Base-by-base conservation (phyloP, 1,140 invertebrate species). In the Akabosia matsudoensis region DNA sequence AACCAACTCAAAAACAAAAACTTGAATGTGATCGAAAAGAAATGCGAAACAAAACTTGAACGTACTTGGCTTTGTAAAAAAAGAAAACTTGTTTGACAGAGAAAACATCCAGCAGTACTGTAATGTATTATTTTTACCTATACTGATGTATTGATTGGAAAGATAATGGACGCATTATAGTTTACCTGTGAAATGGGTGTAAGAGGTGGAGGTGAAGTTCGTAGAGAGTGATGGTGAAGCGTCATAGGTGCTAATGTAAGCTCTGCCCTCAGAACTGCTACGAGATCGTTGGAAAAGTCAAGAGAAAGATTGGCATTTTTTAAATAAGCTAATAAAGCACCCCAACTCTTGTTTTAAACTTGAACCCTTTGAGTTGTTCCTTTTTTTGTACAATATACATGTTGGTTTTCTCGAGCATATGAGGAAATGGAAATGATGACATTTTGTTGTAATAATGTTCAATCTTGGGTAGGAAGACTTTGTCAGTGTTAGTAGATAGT, bases 161-260 rank as follows among this genome's bases (percentile, higher is more conserved):
- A 45, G 1, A 33, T 77, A 18, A 28, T 74, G 30, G 45, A 22
- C 28, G n/a, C n/a, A 16, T 7, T 64, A 54, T 28, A 61, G 54
- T 75, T 79, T 82, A 82, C 81, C 81, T 82, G 80, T 74, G 64
- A 81, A 80, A 37, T 82, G 78, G 75, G 80, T 82, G 79, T 82
- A 79, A 76, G 79, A 79, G 82, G 80, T 80, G 81, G 81, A 78
- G 76, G 81, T 80, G 75, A 83, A 81, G 76, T 81, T 82, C 78
- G 81, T 82, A 79, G 81, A 82, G 52, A 79, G 76, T 81, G 82
- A 79, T 80, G 82, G 82, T 81, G 82, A 82, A 78, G 79, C 82
- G 76, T 82, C 81, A 78, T 80, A 82, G 73, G 80, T 82, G 72
- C 77, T 81, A 79, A 79, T 81, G 78, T 81, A 81, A 78, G 82